phyloP scores from a whole-genome alignment of 2,888 invertebrate genomes.

The Pandemis heparana region DNA sequence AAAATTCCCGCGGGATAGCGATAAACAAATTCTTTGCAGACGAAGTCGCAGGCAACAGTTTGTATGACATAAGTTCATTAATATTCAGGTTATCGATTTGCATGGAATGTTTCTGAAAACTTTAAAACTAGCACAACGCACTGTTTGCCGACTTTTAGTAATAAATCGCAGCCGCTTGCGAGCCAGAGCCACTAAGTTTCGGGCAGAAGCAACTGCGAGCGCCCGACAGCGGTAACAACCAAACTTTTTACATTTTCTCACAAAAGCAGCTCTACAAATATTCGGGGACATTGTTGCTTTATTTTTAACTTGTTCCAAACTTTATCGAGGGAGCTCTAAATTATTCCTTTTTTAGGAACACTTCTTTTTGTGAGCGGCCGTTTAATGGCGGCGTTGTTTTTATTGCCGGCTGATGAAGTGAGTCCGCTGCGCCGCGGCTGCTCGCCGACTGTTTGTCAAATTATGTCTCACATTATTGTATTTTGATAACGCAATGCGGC shows the following conservation, averaged over 20 bases:
- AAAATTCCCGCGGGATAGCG: too few relatives aligned
- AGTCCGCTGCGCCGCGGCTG: neutral
- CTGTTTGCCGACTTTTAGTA: neutral
- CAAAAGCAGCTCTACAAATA: conserved; percentile 1
- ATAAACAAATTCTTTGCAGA: too few relatives aligned
- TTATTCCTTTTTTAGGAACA: conserved; percentile 31
- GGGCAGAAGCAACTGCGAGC: neutral
- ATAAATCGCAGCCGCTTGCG: neutral
- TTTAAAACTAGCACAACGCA: neutral
- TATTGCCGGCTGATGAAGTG: conserved; percentile 25
- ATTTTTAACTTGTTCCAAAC: conserved; percentile 24
- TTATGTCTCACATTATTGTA: conserved; percentile 6
- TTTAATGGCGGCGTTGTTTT: conserved; percentile 32
- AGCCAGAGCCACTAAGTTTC: neutral
- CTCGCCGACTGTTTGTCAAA: conserved; percentile 11
- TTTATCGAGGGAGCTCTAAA: conserved; percentile 31
- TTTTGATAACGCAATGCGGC: neutral
- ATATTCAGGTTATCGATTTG: neutral
- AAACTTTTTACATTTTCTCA: conserved; percentile 19
- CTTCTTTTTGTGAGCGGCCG: conserved; percentile 28
- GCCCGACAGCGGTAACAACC: conserved; percentile 10
- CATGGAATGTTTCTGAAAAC: neutral
- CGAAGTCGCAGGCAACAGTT: too few relatives aligned
- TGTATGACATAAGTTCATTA: too few relatives aligned
- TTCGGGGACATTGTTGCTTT: conserved; percentile 29